A percentile compares a stretch with the other conserved stretches of the same genome.
Conservation (phyloP, 2,113 vertebrate species). For the Prietella phreatophila region DNA sequence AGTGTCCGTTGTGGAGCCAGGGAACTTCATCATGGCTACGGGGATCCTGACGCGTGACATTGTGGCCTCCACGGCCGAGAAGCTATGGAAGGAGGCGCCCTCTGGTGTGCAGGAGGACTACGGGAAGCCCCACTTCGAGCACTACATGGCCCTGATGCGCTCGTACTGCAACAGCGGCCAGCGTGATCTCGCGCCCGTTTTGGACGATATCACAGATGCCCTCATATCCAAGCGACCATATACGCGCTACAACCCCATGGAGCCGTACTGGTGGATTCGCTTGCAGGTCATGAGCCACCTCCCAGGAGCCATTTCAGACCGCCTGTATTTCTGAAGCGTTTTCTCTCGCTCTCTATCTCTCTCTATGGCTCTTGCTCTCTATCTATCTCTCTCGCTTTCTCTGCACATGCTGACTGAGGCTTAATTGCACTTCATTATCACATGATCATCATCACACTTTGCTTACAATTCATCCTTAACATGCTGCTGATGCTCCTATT, state of each 20-base stretch:
- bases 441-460: background rate
- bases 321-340: conserved; percentile 71
- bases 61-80: conserved; percentile 68
- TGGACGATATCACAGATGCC: conserved; percentile 76
- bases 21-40: conserved; percentile 81
- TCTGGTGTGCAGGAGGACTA: conserved; percentile 73
- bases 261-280: conserved; percentile 80
- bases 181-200: conserved; percentile 67
- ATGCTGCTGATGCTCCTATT: background rate
- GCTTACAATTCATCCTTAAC: background rate
- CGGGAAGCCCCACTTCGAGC: conserved; percentile 72
- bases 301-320: conserved; percentile 76
- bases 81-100: conserved; percentile 75
- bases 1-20: conserved; percentile 78
- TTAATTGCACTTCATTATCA: background rate
- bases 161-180: conserved; percentile 73
- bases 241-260: conserved; percentile 78
- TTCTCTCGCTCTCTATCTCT: background rate
- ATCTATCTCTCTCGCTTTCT: background rate
- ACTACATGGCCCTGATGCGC: conserved; percentile 71
- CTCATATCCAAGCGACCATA: conserved; percentile 72
- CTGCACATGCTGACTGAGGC: background rate
- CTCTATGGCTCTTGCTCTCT: too few species aligned
- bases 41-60: conserved; percentile 73
- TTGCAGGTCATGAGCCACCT: conserved; percentile 79